These are phyloP conservation scores for Gortyna flavago DNA, from an alignment of 2,888 invertebrate species.

Conservation along the genomic window DNA sequence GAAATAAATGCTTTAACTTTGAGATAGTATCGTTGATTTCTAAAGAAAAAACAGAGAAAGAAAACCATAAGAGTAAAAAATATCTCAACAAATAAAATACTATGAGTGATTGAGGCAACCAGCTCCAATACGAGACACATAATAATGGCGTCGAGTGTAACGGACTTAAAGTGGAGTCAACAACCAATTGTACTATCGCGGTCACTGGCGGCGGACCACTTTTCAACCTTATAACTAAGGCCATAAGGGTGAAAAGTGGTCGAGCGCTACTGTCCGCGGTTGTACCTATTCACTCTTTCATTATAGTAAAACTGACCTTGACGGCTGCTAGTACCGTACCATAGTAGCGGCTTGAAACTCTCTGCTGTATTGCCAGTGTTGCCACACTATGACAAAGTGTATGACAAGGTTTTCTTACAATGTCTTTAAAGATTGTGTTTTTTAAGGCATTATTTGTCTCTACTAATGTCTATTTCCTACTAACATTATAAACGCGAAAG, in stretches of 20 bases:
- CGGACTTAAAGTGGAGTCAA: slow-evolving; percentile 16
- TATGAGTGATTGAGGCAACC: background rate
- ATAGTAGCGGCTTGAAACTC: slow-evolving; percentile 8
- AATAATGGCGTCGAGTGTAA: background rate
- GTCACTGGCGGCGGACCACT: too few species aligned
- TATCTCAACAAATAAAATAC: background rate
- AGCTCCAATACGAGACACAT: background rate
- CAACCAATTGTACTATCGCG: slow-evolving; percentile 21
- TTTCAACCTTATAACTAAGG: too few species aligned
- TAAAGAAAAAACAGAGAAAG: background rate
- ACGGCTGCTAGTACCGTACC: background rate
- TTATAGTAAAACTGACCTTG: slow-evolving; percentile 52
- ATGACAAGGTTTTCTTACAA: slow-evolving; percentile 10
- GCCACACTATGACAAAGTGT: slow-evolving; percentile 14
- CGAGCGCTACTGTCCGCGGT: too few species aligned
- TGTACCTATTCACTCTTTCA: slow-evolving; percentile 23
- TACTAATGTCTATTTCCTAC: too few species aligned
- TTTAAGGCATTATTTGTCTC: background rate
- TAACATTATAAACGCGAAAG: too few species aligned
- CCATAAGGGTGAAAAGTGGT: too few species aligned
- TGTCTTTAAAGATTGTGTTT: background rate
- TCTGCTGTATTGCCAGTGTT: slow-evolving; percentile 15
- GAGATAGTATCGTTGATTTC: too few species aligned
- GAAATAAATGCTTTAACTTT: too few species aligned
- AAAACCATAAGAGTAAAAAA: background rate